Evolutionary conservation across 2,888 invertebrate species (phyloP).

Genomic region (Phyllotreta cruciferae): DNA sequence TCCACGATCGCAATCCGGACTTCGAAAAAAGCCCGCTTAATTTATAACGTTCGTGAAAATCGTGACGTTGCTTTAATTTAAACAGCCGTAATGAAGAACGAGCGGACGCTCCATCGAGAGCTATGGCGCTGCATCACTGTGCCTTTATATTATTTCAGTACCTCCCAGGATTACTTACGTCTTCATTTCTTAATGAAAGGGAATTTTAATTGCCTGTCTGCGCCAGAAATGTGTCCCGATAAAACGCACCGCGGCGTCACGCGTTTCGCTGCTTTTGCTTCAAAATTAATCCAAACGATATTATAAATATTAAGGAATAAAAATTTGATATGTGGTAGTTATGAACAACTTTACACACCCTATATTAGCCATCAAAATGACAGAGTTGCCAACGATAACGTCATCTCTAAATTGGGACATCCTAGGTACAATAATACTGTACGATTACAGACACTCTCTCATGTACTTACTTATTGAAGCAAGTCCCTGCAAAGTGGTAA

Average conservation of each 20-base stretch:
- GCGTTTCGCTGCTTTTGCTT: not conserved
- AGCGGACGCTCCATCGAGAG: slow-evolving; percentile 13
- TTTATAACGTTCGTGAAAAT: slow-evolving; percentile 40
- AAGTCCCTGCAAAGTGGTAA: no score
- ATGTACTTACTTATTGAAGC: no score
- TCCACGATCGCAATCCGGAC: slow-evolving; percentile 33
- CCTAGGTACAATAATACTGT: no score
- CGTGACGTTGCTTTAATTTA: slow-evolving; percentile 42
- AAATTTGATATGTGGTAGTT: no score
- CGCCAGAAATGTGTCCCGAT: slow-evolving; percentile 4
- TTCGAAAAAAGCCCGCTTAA: slow-evolving; percentile 37
- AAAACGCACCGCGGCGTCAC: slow-evolving; percentile 2
- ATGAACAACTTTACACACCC: no score
- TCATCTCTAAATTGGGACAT: no score
- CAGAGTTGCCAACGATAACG: no score
- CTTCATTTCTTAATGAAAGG: slow-evolving; percentile 22
- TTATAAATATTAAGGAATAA: no score
- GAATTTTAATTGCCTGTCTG: slow-evolving; percentile 18
- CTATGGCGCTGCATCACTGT: slow-evolving; percentile 10
- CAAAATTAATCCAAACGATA: not conserved
- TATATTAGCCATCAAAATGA: no score
- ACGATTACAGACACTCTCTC: no score
- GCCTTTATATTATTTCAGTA: slow-evolving; percentile 12
- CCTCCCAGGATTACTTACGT: slow-evolving; percentile 12
- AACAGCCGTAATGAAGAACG: slow-evolving; percentile 31